Conservation (phyloP, 1,140 invertebrate genomes). For the Ips nitidus region DNA sequence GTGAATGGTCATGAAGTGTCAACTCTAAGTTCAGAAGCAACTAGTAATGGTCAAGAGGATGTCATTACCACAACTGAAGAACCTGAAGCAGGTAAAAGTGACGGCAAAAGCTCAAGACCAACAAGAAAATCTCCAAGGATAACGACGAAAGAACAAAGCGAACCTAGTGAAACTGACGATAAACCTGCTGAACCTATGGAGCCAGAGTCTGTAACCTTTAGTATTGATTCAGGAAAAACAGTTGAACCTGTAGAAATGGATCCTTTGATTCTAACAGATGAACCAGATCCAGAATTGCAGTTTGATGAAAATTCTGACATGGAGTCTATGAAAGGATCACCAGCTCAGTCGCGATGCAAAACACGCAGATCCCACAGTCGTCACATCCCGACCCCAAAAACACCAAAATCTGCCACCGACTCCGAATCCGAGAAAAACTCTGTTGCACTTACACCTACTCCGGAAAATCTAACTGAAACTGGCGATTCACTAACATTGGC, state of each 20-base stretch:
- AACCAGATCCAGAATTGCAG: constrained; percentile 47
- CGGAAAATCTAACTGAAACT: constrained; percentile 34
- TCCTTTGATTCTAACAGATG: constrained; percentile 45
- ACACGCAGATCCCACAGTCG: constrained; percentile 48
- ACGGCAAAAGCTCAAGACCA: not conserved
- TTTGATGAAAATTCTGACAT: constrained; percentile 50
- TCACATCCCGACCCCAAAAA: constrained; percentile 50
- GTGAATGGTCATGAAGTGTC: constrained; percentile 3
- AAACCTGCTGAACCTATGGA: no score
- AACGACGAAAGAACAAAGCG: not conserved
- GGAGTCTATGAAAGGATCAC: constrained; percentile 47
- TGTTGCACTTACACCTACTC: constrained; percentile 19
- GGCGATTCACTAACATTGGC: constrained; percentile 35
- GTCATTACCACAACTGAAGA: not conserved
- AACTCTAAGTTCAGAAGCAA: not conserved
- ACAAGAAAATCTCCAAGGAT: not conserved
- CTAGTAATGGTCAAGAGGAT: not conserved
- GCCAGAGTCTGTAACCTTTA: no score
- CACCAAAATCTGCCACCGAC: constrained; percentile 43
- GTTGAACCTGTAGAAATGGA: constrained; percentile 41
- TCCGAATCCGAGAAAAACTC: constrained; percentile 30
- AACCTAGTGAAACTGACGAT: constrained; percentile 1
- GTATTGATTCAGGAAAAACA: no score
- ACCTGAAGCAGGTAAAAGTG: not conserved
- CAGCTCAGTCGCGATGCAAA: constrained; percentile 43